phyloP scores from a whole-genome alignment of 2,888 invertebrate genomes.

The Leptinotarsa haldemani region DNA sequence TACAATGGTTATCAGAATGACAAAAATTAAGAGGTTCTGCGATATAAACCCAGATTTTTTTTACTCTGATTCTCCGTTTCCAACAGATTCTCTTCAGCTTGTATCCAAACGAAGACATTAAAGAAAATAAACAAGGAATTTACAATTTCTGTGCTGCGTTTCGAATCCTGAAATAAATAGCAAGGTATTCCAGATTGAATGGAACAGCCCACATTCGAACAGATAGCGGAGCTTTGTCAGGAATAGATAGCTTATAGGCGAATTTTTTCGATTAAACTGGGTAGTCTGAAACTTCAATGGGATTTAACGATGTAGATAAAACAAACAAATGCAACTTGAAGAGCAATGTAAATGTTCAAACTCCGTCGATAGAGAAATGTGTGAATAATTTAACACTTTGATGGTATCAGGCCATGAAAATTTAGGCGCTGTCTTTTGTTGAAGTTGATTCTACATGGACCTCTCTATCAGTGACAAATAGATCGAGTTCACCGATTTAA shows the following conservation, averaged over 20 bases:
- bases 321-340: conserved; percentile 19
- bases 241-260: conserved; percentile 12
- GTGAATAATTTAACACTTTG: conserved; percentile 11
- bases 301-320: conserved; percentile 17
- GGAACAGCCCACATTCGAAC: conserved; percentile 11
- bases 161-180: neutral
- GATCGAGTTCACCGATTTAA: neutral
- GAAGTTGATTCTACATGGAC: neutral
- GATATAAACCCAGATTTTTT: no score
- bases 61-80: no score
- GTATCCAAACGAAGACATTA: neutral
- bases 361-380: neutral
- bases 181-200: conserved; percentile 1
- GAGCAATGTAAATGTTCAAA: conserved; percentile 13
- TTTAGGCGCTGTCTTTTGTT: neutral
- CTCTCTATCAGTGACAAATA: neutral
- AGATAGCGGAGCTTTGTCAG: conserved; percentile 8
- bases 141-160: neutral
- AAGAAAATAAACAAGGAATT: neutral
- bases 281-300: neutral
- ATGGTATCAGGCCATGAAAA: neutral
- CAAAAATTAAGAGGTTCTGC: no score
- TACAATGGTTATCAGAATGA: no score
- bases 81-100: no score
- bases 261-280: conserved; percentile 15